Conservation (phyloP, 1,140 invertebrate genomes). For the Neomicropteryx cornuta region DNA sequence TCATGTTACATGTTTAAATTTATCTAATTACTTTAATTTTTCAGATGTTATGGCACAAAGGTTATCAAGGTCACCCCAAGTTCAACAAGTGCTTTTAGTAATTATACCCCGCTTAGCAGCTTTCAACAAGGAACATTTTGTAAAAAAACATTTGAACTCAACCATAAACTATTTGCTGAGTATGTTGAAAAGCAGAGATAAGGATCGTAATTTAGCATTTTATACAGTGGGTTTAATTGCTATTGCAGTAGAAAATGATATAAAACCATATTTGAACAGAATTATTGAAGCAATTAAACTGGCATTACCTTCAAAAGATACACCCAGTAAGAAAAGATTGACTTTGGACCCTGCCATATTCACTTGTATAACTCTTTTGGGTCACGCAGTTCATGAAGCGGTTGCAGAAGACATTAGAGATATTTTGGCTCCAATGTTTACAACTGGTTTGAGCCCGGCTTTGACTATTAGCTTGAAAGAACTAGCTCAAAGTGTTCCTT, state of each 20-base stretch:
- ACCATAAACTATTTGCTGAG: slow-evolving; percentile 70
- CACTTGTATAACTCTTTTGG: slow-evolving; percentile 88
- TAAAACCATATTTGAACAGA: slow-evolving; percentile 65
- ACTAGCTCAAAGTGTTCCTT: slow-evolving; percentile 77
- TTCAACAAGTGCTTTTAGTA: slow-evolving; percentile 80
- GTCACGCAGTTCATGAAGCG: slow-evolving; percentile 67
- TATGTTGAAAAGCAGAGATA: slow-evolving; percentile 65
- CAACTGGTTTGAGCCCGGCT: slow-evolving; percentile 80
- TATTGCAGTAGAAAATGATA: slow-evolving; percentile 76
- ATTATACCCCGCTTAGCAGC: slow-evolving; percentile 91
- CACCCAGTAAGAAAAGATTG: slow-evolving; percentile 56
- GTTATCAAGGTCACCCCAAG: slow-evolving; percentile 60
- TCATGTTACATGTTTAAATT: too few species aligned
- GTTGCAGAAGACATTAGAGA: slow-evolving; percentile 72
- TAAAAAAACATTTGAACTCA: slow-evolving; percentile 61
- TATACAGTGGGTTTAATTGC: slow-evolving; percentile 84
- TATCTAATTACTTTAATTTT: slow-evolving; percentile 22
- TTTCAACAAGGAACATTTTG: slow-evolving; percentile 78
- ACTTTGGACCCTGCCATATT: slow-evolving; percentile 83
- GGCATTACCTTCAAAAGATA: slow-evolving; percentile 70
- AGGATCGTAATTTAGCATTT: slow-evolving; percentile 77
- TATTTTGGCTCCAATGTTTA: slow-evolving; percentile 84
- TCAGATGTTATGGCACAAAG: slow-evolving; percentile 68
- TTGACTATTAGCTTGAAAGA: slow-evolving; percentile 86
- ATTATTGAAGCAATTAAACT: slow-evolving; percentile 82